Percentiles rank a stretch among this genome's conserved stretches.
These are phyloP conservation scores for Galaxias olidus DNA, from an alignment of 2,797 vertebrate species.

Conservation along the genomic window DNA sequence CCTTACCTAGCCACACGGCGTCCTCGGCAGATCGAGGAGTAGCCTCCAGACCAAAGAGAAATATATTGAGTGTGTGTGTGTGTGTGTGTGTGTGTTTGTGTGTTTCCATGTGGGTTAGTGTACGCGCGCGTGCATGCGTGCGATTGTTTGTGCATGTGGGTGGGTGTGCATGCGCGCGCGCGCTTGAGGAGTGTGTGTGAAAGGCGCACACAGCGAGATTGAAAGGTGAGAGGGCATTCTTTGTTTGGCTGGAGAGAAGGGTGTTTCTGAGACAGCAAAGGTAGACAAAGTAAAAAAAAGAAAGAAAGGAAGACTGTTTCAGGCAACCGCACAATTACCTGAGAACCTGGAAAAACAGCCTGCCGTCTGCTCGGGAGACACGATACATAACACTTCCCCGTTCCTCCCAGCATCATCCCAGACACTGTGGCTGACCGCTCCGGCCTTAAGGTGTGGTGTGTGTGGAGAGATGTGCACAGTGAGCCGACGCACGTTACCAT, in stretches of 20 bases:
- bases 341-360: slow-evolving; percentile 10
- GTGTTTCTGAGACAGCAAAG: slow-evolving; percentile 16
- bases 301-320: slow-evolving; percentile 25
- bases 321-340: slow-evolving; percentile 4
- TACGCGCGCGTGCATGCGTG: slow-evolving; percentile 10
- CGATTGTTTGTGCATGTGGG: not conserved
- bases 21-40: slow-evolving; percentile 51
- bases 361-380: too few species aligned
- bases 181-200: not conserved
- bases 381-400: too few species aligned
- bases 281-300: slow-evolving; percentile 23
- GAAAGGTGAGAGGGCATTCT: slow-evolving; percentile 44
- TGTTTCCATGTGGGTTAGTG: slow-evolving; percentile 4
- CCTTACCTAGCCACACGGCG: slow-evolving; percentile 52
- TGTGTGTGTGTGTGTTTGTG: slow-evolving; percentile 2
- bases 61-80: slow-evolving; percentile 13
- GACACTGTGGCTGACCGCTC: too few species aligned
- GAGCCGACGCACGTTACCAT: too few species aligned
- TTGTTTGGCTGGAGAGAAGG: slow-evolving; percentile 49
- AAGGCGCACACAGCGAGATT: slow-evolving; percentile 2
- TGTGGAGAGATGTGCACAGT: too few species aligned
- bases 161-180: slow-evolving; percentile 4
- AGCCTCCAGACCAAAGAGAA: slow-evolving; percentile 40
- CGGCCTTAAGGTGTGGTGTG: too few species aligned
- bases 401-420: too few species aligned